Evolutionary conservation across 2,113 vertebrate genomes (phyloP).

Genomic region (Irena cyanogastra): DNA sequence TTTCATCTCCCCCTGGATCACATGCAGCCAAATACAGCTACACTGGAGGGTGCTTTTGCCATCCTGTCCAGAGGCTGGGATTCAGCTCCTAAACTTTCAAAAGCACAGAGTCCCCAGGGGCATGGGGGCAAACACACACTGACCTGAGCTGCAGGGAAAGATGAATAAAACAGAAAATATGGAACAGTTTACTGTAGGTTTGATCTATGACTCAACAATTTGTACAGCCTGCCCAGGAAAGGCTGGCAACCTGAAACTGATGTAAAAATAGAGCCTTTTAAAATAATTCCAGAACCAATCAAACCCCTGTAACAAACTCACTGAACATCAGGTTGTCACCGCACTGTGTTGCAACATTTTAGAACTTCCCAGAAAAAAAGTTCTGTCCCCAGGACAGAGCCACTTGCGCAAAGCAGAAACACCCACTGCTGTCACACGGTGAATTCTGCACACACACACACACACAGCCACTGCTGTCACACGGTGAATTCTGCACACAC

Average conservation of each 20-base stretch:
- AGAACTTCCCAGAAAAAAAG: slow-evolving; percentile 10
- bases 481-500: neutral
- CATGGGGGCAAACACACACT: neutral
- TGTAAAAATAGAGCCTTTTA: slow-evolving; percentile 16
- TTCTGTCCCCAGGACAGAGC: neutral
- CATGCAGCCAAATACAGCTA: neutral
- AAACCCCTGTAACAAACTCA: neutral
- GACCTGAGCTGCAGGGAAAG: neutral
- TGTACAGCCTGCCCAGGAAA: neutral
- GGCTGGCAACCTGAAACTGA: neutral
- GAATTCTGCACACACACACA: neutral
- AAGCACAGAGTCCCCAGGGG: neutral
- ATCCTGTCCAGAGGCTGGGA: neutral
- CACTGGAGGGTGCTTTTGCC: neutral
- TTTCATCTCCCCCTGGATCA: neutral
- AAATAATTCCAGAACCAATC: neutral
- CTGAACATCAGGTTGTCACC: neutral
- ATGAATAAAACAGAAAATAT: neutral
- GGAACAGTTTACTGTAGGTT: neutral
- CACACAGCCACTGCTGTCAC: too few species aligned
- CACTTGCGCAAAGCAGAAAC: neutral
- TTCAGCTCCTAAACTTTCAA: neutral
- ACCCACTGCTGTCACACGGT: neutral
- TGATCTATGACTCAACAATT: slow-evolving; percentile 21
- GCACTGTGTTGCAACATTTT: neutral